Conservation (phyloP, 1,140 invertebrate genomes). For the Xylocopa sonorina region DNA sequence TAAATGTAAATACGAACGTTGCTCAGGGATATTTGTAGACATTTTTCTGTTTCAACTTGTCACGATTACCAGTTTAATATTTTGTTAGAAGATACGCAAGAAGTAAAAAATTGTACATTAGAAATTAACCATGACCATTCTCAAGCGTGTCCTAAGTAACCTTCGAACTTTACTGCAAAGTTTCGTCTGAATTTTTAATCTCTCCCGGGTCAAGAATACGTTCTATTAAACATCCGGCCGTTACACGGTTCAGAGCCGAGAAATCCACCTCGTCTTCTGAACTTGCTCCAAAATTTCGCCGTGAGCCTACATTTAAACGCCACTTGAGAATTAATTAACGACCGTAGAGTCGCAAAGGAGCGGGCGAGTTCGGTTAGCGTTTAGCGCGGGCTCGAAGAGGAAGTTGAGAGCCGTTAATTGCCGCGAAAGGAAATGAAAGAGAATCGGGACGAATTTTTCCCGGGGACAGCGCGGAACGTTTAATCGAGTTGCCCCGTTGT, state of each 20-base stretch:
- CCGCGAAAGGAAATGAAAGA: neutral
- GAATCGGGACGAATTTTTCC: neutral
- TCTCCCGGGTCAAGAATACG: no score
- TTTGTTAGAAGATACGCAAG: no score
- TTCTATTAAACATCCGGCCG: no score
- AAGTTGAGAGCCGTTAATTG: conserved; percentile 1
- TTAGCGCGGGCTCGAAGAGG: neutral
- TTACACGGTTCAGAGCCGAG: neutral
- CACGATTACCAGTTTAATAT: no score
- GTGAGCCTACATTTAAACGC: neutral
- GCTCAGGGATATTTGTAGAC: neutral
- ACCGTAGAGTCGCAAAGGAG: neutral
- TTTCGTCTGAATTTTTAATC: no score
- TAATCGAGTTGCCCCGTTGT: conserved; percentile 37
- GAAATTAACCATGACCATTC: no score
- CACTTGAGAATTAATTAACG: neutral
- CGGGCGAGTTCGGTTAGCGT: neutral
- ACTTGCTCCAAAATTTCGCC: no score
- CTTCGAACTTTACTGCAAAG: no score
- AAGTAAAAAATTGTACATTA: no score
- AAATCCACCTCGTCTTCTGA: no score
- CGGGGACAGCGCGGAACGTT: conserved; percentile 11
- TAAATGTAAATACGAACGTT: neutral
- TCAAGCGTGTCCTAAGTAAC: no score
- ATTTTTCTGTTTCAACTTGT: no score